Conservation (phyloP, 2,113 vertebrate species). For the Silurus asotus region DNA sequence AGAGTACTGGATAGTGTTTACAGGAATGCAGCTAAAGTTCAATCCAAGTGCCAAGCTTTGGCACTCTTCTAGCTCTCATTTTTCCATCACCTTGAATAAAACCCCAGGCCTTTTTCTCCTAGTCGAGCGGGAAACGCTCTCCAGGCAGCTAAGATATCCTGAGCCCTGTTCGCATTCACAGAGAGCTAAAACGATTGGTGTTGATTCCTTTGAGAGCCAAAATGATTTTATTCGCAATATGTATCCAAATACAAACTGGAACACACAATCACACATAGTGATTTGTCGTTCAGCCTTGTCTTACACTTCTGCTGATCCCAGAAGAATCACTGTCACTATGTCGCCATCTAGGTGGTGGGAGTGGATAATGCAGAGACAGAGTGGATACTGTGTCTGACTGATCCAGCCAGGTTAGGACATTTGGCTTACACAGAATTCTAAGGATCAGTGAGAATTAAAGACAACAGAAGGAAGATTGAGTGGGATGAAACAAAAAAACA, state of each 20-base stretch:
- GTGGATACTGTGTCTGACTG: slow-evolving; percentile 37
- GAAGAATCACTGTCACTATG: slow-evolving; percentile 64
- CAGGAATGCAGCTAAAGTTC: slow-evolving; percentile 59
- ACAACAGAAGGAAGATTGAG: slow-evolving; percentile 40
- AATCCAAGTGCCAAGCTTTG: slow-evolving; percentile 39
- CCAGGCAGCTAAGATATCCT: slow-evolving; percentile 49
- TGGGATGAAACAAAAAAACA: background rate
- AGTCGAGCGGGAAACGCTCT: slow-evolving; percentile 62
- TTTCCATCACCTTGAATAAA: slow-evolving; percentile 64
- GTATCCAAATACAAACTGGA: slow-evolving; percentile 46
- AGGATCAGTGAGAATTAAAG: slow-evolving; percentile 48
- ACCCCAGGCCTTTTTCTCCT: slow-evolving; percentile 54
- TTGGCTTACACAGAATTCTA: slow-evolving; percentile 25
- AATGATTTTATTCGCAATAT: slow-evolving; percentile 60
- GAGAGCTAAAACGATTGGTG: slow-evolving; percentile 57
- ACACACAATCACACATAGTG: slow-evolving; percentile 36
- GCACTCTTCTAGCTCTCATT: slow-evolving; percentile 53
- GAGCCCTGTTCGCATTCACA: slow-evolving; percentile 51
- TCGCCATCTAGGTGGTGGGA: slow-evolving; percentile 71
- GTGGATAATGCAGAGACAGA: slow-evolving; percentile 52
- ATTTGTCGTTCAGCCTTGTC: slow-evolving; percentile 23
- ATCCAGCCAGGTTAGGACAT: slow-evolving; percentile 44
- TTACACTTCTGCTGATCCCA: slow-evolving; percentile 6
- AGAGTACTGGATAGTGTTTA: slow-evolving; percentile 47
- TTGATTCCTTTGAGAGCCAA: slow-evolving; percentile 55